Percentiles rank a stretch among this genome's conserved stretches.
Evolutionary conservation across 2,113 vertebrate species (phyloP).

Genomic region (Nothoprocta pentlandii): DNA sequence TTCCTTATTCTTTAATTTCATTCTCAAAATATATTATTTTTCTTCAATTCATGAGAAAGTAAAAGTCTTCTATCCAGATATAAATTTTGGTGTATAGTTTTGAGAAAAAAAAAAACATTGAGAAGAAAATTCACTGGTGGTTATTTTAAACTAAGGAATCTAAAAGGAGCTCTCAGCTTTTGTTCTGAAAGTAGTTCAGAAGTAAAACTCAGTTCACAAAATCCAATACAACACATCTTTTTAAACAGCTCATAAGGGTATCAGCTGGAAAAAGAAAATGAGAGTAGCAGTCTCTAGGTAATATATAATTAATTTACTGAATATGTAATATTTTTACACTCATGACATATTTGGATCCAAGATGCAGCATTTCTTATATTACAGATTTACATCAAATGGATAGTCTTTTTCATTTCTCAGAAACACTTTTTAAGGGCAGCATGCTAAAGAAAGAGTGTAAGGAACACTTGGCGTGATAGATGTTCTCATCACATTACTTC

Average conservation of each 20-base stretch:
- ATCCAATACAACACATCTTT: neutral
- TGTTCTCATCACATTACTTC: conserved; percentile 20
- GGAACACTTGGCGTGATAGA: neutral
- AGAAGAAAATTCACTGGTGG: neutral
- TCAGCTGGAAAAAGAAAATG: neutral
- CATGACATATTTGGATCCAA: neutral
- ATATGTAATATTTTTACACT: neutral
- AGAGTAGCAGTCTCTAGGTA: neutral
- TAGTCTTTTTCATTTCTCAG: neutral
- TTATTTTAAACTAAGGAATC: neutral
- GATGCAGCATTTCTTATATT: conserved; percentile 19
- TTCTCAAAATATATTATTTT: neutral
- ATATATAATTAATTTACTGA: neutral
- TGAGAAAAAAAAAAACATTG: no score
- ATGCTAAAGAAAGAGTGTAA: neutral
- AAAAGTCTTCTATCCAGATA: no score
- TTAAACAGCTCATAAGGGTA: neutral
- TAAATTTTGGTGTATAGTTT: no score
- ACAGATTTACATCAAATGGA: neutral
- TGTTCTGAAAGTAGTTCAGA: neutral
- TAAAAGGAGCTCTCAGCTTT: neutral
- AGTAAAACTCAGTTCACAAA: neutral
- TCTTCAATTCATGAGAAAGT: neutral
- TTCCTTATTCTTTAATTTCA: neutral
- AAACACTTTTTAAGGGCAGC: neutral